These are phyloP conservation scores for Cnemophilus loriae DNA, from an alignment of 2,113 vertebrate genomes.

Conservation along the genomic window DNA sequence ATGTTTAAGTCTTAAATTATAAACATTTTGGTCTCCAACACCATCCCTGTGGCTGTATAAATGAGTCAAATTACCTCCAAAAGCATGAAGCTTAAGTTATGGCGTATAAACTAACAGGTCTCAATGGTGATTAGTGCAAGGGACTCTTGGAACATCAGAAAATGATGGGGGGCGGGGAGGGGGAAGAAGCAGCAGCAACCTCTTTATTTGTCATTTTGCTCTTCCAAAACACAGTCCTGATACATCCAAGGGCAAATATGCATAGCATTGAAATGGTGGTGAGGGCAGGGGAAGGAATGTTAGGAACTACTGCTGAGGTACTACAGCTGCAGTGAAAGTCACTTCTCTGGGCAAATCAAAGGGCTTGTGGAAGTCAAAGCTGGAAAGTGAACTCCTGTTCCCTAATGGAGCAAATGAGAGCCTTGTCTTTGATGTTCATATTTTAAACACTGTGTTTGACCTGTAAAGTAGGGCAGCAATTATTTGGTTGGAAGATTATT, in stretches of 20 bases:
- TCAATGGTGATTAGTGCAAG: neutral
- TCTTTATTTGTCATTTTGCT: neutral
- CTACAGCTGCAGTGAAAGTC: neutral
- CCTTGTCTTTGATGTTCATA: neutral
- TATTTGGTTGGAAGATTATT: neutral
- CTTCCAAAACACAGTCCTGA: neutral
- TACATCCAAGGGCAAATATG: neutral
- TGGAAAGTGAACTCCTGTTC: neutral
- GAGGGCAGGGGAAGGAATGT: neutral
- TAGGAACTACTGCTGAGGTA: neutral
- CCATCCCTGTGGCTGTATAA: conserved; percentile 31
- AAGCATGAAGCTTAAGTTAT: neutral
- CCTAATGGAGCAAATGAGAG: neutral
- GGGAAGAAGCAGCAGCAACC: neutral
- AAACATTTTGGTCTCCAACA: neutral
- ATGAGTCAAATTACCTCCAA: conserved; percentile 37
- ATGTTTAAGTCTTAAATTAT: neutral
- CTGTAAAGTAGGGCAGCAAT: neutral
- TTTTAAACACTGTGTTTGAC: neutral
- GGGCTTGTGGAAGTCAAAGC: neutral
- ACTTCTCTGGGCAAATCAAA: neutral
- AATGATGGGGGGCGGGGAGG: neutral
- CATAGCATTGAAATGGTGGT: neutral
- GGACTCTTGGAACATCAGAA: neutral
- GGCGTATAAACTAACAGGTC: neutral